Evolutionary conservation across 2,797 vertebrate species (phyloP).

Genomic region (Catostomus latipinnis): DNA sequence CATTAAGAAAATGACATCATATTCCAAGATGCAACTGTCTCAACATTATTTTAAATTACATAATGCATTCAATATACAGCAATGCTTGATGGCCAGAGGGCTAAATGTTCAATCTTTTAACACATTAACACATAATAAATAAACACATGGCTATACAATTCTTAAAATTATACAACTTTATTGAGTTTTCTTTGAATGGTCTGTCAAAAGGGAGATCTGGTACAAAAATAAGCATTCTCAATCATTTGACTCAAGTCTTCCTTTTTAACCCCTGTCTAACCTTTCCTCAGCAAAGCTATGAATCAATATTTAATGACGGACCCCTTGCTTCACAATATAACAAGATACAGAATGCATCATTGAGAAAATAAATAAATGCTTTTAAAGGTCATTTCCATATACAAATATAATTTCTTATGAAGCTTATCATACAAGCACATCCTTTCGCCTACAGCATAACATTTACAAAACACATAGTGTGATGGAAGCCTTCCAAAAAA

Average conservation of each 20-base stretch:
- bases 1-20: background rate
- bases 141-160: slow-evolving; percentile 15
- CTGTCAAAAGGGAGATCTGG: slow-evolving; percentile 61
- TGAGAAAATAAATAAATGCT: slow-evolving; percentile 91
- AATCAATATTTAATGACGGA: slow-evolving; percentile 47
- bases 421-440: slow-evolving; percentile 85
- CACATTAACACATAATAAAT: slow-evolving; percentile 17
- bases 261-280: slow-evolving; percentile 42
- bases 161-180: slow-evolving; percentile 74
- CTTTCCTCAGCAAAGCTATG: slow-evolving; percentile 44
- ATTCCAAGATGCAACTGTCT: slow-evolving; percentile 34
- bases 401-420: slow-evolving; percentile 87
- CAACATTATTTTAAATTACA: slow-evolving; percentile 15
- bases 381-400: slow-evolving; percentile 86
- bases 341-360: slow-evolving; percentile 72
- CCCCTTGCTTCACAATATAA: slow-evolving; percentile 60
- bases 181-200: slow-evolving; percentile 71
- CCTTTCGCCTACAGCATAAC: slow-evolving; percentile 72
- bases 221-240: slow-evolving; percentile 61
- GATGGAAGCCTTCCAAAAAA: slow-evolving; percentile 58
- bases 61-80: slow-evolving; percentile 16
- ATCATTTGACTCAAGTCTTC: slow-evolving; percentile 58
- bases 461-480: slow-evolving; percentile 77
- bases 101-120: background rate
- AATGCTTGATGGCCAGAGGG: slow-evolving; percentile 7